Evolutionary conservation across 2,888 invertebrate genomes (phyloP).

Genomic region (Pharmacophagus antenor): DNA sequence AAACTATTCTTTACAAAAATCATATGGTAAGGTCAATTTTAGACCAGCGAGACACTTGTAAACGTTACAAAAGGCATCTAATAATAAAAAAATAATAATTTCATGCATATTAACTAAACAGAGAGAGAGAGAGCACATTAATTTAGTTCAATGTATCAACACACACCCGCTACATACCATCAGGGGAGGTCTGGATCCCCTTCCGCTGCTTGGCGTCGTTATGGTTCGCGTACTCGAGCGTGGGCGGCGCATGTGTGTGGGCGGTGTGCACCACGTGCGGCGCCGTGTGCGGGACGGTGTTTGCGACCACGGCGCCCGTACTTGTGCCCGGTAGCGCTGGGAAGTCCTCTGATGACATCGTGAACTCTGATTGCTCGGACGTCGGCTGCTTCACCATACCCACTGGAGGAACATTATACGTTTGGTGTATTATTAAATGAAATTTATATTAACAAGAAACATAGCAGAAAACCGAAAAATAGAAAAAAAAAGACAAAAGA

Average conservation of each 20-base stretch:
- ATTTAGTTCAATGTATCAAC: conserved; percentile 12
- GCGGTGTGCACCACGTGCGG: conserved; percentile 39
- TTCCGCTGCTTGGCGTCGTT: conserved; percentile 83
- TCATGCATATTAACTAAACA: neutral
- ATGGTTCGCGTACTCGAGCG: conserved; percentile 55
- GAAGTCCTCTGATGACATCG: conserved; percentile 99
- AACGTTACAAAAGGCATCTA: too few relatives aligned
- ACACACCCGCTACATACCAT: conserved; percentile 81
- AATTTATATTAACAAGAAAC: neutral
- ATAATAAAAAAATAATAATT: neutral
- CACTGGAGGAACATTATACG: conserved; percentile 71
- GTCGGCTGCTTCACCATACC: conserved; percentile 98
- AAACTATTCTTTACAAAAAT: too few relatives aligned
- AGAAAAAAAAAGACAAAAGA: too few relatives aligned
- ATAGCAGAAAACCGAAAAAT: neutral
- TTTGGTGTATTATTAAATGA: neutral
- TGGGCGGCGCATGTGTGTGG: conserved; percentile 35
- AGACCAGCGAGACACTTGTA: too few relatives aligned
- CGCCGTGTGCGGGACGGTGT: conserved; percentile 61
- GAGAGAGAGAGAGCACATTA: conserved; percentile 11
- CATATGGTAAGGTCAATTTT: too few relatives aligned
- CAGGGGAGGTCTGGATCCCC: conserved; percentile 97
- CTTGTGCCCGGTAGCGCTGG: conserved; percentile 98
- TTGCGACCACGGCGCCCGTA: conserved; percentile 77
- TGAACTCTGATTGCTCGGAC: conserved; percentile 95